Evolutionary conservation across 2,113 vertebrate genomes (phyloP), one percentile per base, ranked within the genome.

Genomic region (Istiophorus platypterus): DNA sequence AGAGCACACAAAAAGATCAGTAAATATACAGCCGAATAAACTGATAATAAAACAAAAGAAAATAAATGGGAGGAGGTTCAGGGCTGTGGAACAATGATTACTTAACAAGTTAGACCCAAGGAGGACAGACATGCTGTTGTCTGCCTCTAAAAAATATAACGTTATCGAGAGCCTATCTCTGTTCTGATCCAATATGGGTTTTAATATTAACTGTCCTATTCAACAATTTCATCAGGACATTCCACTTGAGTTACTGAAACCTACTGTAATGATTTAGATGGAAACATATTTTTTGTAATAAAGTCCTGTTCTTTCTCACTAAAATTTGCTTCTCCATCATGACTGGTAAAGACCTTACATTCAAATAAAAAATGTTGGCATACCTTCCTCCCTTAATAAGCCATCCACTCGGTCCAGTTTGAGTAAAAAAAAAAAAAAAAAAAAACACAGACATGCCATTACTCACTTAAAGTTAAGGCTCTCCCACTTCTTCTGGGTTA

Each of bases 391-490:
- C 81, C 56, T 67, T 72, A 80, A 89, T 86, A 83, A 74, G 42
- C 41, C 58, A 49, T 63, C 58, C 66, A 70, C 75, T 78, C 78
- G 71, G 59, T 77, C 20, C 62, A 72, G 42, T 72, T 47, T 57
- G 39, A 31, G 41, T 66, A 2, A 49, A 85, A 77, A 42, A 14
- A 42, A 14, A 42, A 17, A 17, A 5, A 47, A 26, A 56, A 79
- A 71, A 85, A 72, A 75, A 82, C 22, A 72, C 37, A 89, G 69
- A 87, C 15, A 61, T 63, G 76, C 77, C 52, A 83, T 90, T 80
- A 95, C 95, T 91, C 87, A 95, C 95, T 94, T 95, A 20, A 94
- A 89, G 76, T 94, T 80, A 37, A 95, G 93, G 74, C 84, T 90
- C 77, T 94, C 91, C 94, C 94, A 95, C 79, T 94, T 95, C 77